phyloP scores from a whole-genome alignment of 2,888 invertebrate genomes.

The Cybosia mesomella region DNA sequence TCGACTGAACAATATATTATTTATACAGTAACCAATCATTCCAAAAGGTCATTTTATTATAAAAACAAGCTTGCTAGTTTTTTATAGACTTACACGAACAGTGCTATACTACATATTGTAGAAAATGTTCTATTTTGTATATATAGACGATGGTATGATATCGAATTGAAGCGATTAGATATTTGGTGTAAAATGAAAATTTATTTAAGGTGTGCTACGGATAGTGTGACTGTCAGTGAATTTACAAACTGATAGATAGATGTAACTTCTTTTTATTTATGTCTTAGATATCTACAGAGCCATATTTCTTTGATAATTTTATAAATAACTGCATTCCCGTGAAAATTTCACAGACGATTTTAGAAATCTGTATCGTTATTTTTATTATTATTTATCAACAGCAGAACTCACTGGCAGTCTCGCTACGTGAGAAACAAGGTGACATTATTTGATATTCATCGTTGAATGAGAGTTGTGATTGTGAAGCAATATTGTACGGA shows the following conservation, averaged over 20 bases:
- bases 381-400: background rate
- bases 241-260: background rate
- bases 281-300: slow-evolving; percentile 4
- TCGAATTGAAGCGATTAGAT: slow-evolving; percentile 34
- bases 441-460: slow-evolving; percentile 52
- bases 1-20: slow-evolving; percentile 11
- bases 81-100: slow-evolving; percentile 32
- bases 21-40: slow-evolving; percentile 44
- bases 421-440: slow-evolving; percentile 8
- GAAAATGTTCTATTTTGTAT: slow-evolving; percentile 54
- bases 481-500: slow-evolving; percentile 70
- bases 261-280: slow-evolving; percentile 15
- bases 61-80: slow-evolving; percentile 33
- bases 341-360: slow-evolving; percentile 13
- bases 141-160: slow-evolving; percentile 57
- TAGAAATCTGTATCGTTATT: slow-evolving; percentile 1
- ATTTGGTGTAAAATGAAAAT: slow-evolving; percentile 46
- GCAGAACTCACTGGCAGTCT: slow-evolving; percentile 29
- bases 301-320: slow-evolving; percentile 13
- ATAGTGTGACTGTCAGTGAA: slow-evolving; percentile 36
- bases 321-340: slow-evolving; percentile 5
- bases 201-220: slow-evolving; percentile 35
- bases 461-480: slow-evolving; percentile 71
- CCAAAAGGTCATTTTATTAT: slow-evolving; percentile 42
- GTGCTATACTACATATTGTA: slow-evolving; percentile 51